These are phyloP conservation scores for Sorex fumeus DNA, from an alignment of 2,113 vertebrate species.

Conservation along the genomic window DNA sequence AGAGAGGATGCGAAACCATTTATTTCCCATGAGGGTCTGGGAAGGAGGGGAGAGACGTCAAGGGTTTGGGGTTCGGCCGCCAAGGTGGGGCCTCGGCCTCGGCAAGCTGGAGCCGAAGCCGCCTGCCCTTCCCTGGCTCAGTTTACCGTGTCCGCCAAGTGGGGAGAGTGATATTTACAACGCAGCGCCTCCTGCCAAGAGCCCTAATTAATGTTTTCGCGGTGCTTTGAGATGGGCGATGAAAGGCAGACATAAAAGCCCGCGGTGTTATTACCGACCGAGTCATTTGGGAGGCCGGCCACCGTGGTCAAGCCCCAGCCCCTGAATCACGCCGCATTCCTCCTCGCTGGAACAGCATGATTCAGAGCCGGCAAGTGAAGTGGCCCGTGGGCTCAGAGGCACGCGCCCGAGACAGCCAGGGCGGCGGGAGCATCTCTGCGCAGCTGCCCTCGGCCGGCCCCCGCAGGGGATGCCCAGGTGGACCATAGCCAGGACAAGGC, in stretches of 20 bases:
- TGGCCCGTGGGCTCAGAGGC: not conserved
- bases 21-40: not conserved
- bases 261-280: conserved; percentile 71
- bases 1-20: not conserved
- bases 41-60: not conserved
- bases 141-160: conserved; percentile 44
- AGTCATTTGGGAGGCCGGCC: conserved; percentile 64
- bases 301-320: not conserved
- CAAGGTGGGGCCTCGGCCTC: not conserved
- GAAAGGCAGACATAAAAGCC: conserved; percentile 79
- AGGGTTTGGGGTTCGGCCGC: not conserved
- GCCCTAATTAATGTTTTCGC: conserved; percentile 79
- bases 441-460: not conserved
- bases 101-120: not conserved
- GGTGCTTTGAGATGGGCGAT: conserved; percentile 68
- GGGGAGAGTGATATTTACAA: conserved; percentile 74
- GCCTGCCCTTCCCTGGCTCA: conserved; percentile 35
- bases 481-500: not conserved
- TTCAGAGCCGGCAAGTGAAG: conserved; percentile 59
- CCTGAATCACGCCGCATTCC: conserved; percentile 76
- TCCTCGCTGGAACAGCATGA: not conserved
- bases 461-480: not conserved
- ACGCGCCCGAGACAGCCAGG: not conserved
- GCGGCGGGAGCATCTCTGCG: not conserved
- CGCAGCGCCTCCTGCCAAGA: not conserved